Base-by-base conservation (phyloP, 2,113 vertebrate species). In the Boulengeromyrus knoepffleri region DNA sequence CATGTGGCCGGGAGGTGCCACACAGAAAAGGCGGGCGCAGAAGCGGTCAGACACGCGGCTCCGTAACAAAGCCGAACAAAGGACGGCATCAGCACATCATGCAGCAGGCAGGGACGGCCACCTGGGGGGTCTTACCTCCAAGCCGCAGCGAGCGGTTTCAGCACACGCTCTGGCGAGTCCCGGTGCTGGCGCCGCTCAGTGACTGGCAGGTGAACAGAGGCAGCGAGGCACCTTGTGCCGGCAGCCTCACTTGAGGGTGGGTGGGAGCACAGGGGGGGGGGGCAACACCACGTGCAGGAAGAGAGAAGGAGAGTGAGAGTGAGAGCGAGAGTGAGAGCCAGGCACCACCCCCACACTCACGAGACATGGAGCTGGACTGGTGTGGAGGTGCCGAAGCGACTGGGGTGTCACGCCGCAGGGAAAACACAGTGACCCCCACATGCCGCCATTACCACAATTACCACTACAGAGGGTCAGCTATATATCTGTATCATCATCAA, bases 401-500 rank as follows among this genome's bases (percentile, higher is more conserved):
- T 31, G 62, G 62, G 62, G 62, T 1, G 10, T 70, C 62, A 70
- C 27, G 0, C 58, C n/a, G 9, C 10, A 3, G 62, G 62, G 62
- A 31, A 12, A 4, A 70, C 9, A 1, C 62, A 70, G 62, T 12
- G n/a, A 27, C 94, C 95, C 24, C 83, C 96, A 95, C 96, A 93
- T 95, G 95, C 94, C 92, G 92, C 88, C 89, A 0, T 95, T 96
- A 95, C 96, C 96, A 94, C 89, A 93, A 93, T 94, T 89, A 91
- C 93, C 93, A 91, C 91, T 49, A 89, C 90, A 89, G 91, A 93
- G 94, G 70, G 31, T 39, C 13, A 80, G 13, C 74, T 42, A 42
- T 47, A 56, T 42, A 21, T 89, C 39, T 89, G 21, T 74, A 24
- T 19, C 19, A 27, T 42, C n/a, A n/a, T 27, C 5, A 13, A 66